Evolutionary conservation across 2,797 vertebrate genomes (phyloP), one percentile per base, ranked within the genome.

Genomic region (Neostethus bicornis): DNA sequence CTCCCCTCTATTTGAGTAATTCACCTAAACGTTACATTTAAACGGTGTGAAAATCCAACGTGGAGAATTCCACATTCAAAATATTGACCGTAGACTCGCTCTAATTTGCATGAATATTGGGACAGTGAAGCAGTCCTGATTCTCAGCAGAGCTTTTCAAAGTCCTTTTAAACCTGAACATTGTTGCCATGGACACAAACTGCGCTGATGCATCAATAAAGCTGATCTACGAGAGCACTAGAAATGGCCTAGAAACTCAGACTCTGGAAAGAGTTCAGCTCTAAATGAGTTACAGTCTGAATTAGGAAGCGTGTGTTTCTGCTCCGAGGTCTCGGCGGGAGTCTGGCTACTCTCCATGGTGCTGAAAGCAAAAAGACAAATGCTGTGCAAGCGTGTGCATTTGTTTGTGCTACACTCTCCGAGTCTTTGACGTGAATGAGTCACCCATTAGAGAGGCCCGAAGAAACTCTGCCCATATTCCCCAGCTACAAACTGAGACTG

Each of bases 251-350:
- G 24, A 74, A 49, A 60, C 28, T 5, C 41, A 14, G 47, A 61
- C 25, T 61, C 43, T 20, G 44, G n/a, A 28, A 32, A 70, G 37
- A 53, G 49, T 55, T 66, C 58, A 35, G 25, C 55, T 56, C 24
- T 43, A 63, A 61, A 62, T 57, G 43, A 70, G 60, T 61, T 55
- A 39, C 54, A 51, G 46, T 23, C 42, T 41, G 58, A 32, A 60
- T 71, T 71, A 58, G 66, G 53, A 58, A 20, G 44, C 37, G 50
- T 45, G 69, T 66, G 48, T 31, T 53, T 38, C 73, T 32, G 39
- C 94, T 92, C 92, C 94, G 92, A 14, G 94, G 92, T 34, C 60
- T 16, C 70, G 52, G 64, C 44, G 49, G 65, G 75, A 64, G 53
- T 42, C 69, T 46, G 52, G 31, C 46, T 14, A 19, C 69, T 83